Conservation (phyloP, 2,113 vertebrate genomes). For the Chloroceryle aenea region DNA sequence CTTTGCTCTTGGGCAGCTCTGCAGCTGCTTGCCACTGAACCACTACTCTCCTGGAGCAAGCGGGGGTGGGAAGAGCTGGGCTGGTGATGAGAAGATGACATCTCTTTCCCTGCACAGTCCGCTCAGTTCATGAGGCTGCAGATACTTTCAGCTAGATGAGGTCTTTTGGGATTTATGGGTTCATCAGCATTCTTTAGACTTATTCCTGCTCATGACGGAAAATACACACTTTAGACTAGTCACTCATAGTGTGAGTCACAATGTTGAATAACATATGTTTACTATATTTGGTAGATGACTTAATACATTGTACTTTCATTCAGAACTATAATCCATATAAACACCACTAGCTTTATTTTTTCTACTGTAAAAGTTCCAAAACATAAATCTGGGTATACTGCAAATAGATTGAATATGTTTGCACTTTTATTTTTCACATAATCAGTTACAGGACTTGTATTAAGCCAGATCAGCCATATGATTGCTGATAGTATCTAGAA, state of each 20-base stretch:
- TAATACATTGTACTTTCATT: neutral
- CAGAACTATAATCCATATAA: neutral
- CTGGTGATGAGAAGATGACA: neutral
- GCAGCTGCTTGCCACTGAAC: neutral
- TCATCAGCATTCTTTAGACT: conserved; percentile 32
- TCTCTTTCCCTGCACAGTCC: neutral
- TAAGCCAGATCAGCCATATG: neutral
- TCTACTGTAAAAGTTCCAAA: neutral
- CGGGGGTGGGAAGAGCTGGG: neutral
- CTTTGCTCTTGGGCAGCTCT: neutral
- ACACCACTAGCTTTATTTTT: neutral
- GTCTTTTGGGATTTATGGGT: neutral
- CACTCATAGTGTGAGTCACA: conserved; percentile 44
- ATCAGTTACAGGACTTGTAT: neutral
- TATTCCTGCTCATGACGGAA: neutral
- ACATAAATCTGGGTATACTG: neutral
- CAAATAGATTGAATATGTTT: neutral
- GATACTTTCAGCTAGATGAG: neutral
- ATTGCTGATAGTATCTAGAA: neutral
- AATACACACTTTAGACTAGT: conserved; percentile 20
- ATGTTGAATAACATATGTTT: conserved; percentile 20
- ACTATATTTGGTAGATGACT: conserved; percentile 39
- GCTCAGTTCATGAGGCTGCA: neutral
- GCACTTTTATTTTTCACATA: neutral
- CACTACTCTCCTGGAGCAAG: neutral